Conservation (phyloP, 1,140 invertebrate species). For the Calliphora vicina region DNA sequence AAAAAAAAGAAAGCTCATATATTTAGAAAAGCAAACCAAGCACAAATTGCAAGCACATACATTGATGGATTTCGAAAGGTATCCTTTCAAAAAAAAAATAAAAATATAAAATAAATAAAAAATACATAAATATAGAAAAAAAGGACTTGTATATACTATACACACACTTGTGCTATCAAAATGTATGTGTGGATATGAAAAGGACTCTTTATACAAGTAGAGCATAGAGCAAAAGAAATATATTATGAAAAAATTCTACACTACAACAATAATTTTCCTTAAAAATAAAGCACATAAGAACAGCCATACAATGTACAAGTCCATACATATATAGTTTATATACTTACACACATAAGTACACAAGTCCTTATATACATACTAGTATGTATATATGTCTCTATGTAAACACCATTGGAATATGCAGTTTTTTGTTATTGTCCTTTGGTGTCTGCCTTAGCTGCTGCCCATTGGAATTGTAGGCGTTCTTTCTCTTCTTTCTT, state of each 20-base stretch:
- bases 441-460: neutral
- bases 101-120: conserved; percentile 5
- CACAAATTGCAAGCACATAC: conserved; percentile 36
- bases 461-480: conserved; percentile 39
- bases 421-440: conserved; percentile 28
- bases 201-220: conserved; percentile 27
- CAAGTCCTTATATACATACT: conserved; percentile 16
- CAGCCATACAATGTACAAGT: neutral
- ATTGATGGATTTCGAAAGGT: conserved; percentile 57
- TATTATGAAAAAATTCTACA: neutral
- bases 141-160: conserved; percentile 12
- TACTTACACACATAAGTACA: conserved; percentile 13
- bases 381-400: neutral
- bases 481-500: conserved; percentile 16
- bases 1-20: conserved; percentile 21
- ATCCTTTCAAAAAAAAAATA: conserved; percentile 24
- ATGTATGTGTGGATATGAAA: neutral
- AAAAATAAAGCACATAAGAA: neutral
- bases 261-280: neutral
- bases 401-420: conserved; percentile 37
- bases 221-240: neutral
- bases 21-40: conserved; percentile 37
- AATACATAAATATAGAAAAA: conserved; percentile 29
- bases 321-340: neutral
- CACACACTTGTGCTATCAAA: neutral